phyloP scores from a whole-genome alignment of 2,888 invertebrate species.

The Meganola albula region DNA sequence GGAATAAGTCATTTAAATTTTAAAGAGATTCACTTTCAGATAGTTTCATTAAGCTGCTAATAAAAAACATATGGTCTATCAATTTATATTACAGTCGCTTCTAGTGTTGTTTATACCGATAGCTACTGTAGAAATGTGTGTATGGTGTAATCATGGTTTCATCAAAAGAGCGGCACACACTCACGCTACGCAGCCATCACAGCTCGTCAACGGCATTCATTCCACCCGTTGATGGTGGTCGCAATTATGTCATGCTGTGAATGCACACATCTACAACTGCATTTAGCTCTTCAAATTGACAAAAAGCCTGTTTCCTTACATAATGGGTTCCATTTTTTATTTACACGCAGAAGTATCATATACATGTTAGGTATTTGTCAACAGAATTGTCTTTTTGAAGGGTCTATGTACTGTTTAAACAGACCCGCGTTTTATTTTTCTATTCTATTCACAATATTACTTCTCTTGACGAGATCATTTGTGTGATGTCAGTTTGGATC shows the following conservation, averaged over 20 bases:
- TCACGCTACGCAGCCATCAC: slow-evolving; percentile 48
- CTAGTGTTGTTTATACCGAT: slow-evolving; percentile 27
- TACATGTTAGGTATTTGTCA: slow-evolving; percentile 22
- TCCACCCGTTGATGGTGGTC: slow-evolving; percentile 51
- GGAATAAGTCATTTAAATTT: no score
- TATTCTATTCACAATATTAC: no score
- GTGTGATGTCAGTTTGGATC: no score
- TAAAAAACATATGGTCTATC: no score
- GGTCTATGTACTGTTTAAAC: no score
- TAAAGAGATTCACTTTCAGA: no score
- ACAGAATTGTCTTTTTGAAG: slow-evolving; percentile 23
- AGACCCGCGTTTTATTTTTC: no score
- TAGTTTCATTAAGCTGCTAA: no score
- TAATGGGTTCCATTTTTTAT: slow-evolving; percentile 24
- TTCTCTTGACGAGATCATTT: no score
- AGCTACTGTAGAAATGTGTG: no score
- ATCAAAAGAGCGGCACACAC: slow-evolving; percentile 62
- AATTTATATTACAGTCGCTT: slow-evolving; percentile 22
- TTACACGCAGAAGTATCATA: slow-evolving; percentile 9
- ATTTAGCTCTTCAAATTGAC: slow-evolving; percentile 29
- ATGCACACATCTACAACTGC: slow-evolving; percentile 33
- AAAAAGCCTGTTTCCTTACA: slow-evolving; percentile 24
- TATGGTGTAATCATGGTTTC: slow-evolving; percentile 68
- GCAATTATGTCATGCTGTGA: slow-evolving; percentile 54
- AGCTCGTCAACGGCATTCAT: slow-evolving; percentile 61